These are phyloP conservation scores for Geodia barretti DNA, from an alignment of 37 sponge, comb jelly and placozoan species.

Conservation along the genomic window DNA sequence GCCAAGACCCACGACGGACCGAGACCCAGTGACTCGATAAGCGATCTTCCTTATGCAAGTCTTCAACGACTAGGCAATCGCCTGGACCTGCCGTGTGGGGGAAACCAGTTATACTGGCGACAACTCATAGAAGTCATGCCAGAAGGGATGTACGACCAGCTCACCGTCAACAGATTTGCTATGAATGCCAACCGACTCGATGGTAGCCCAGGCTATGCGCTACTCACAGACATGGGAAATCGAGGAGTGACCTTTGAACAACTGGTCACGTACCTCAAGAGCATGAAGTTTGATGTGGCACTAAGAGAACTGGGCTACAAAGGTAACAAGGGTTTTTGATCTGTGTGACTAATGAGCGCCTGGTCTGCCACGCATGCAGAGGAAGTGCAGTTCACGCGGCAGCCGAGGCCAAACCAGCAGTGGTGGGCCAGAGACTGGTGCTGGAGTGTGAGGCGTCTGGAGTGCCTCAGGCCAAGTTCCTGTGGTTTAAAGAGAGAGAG, in stretches of 20 bases:
- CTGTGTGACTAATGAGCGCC: not conserved
- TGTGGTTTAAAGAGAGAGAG: slow-evolving; percentile 76
- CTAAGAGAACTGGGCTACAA: slow-evolving; percentile 62
- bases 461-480: slow-evolving; percentile 68
- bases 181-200: slow-evolving; percentile 38
- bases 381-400: slow-evolving; percentile 56
- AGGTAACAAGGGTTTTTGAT: slow-evolving; percentile 28
- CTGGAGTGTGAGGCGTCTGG: slow-evolving; percentile 76
- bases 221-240: slow-evolving; percentile 72
- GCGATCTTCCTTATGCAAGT: slow-evolving; percentile 35
- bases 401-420: slow-evolving; percentile 51
- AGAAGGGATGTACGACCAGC: slow-evolving; percentile 13
- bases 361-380: slow-evolving; percentile 34
- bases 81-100: slow-evolving; percentile 44
- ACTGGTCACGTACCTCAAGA: slow-evolving; percentile 65
- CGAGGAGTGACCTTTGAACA: slow-evolving; percentile 49
- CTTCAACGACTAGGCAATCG: slow-evolving; percentile 38
- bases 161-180: slow-evolving; percentile 45
- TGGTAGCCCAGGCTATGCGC: slow-evolving; percentile 72
- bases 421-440: slow-evolving; percentile 47
- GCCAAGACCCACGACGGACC: not conserved
- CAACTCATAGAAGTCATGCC: slow-evolving; percentile 47
- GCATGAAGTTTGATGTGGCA: slow-evolving; percentile 42
- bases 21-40: slow-evolving; percentile 4
- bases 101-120: slow-evolving; percentile 41